Evolutionary conservation across 2,113 vertebrate species (phyloP).

Genomic region (Eulacestoma nigropectus): DNA sequence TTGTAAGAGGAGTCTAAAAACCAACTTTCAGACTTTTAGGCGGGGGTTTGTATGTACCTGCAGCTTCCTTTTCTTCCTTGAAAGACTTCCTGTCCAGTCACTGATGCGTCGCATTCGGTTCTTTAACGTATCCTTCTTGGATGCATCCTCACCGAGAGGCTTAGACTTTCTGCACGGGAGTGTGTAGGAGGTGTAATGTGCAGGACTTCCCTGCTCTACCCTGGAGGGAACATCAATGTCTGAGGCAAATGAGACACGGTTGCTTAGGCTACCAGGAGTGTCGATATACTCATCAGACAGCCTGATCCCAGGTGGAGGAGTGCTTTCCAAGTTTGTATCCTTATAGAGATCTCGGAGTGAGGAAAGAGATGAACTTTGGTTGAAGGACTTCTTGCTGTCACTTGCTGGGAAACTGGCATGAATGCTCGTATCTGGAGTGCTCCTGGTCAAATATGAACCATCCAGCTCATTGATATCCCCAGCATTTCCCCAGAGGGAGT

Average conservation of each 20-base stretch:
- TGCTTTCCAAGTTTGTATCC: conserved; percentile 74
- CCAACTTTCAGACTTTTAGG: neutral
- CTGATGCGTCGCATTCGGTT: conserved; percentile 89
- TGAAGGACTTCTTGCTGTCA: conserved; percentile 71
- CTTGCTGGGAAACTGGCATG: conserved; percentile 55
- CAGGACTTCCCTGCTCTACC: conserved; percentile 74
- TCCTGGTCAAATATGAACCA: conserved; percentile 64
- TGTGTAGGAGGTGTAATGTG: conserved; percentile 87
- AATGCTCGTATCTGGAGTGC: conserved; percentile 68
- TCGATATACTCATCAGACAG: conserved; percentile 72
- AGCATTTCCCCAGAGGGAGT: conserved; percentile 87
- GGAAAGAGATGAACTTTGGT: conserved; percentile 78
- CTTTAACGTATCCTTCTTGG: conserved; percentile 86
- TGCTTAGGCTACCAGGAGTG: conserved; percentile 62
- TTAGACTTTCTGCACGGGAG: conserved; percentile 87
- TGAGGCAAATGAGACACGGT: conserved; percentile 84
- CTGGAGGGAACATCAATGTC: conserved; percentile 81
- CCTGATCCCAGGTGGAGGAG: conserved; percentile 70
- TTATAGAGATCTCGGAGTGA: conserved; percentile 83
- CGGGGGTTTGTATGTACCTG: conserved; percentile 72
- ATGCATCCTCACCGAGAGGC: conserved; percentile 62
- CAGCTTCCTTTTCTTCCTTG: conserved; percentile 87
- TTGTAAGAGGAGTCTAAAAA: neutral
- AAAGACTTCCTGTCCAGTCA: conserved; percentile 95
- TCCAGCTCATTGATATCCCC: conserved; percentile 81